phyloP scores from a whole-genome alignment of 2,888 invertebrate species.

The Caenorhabditis sinica region DNA sequence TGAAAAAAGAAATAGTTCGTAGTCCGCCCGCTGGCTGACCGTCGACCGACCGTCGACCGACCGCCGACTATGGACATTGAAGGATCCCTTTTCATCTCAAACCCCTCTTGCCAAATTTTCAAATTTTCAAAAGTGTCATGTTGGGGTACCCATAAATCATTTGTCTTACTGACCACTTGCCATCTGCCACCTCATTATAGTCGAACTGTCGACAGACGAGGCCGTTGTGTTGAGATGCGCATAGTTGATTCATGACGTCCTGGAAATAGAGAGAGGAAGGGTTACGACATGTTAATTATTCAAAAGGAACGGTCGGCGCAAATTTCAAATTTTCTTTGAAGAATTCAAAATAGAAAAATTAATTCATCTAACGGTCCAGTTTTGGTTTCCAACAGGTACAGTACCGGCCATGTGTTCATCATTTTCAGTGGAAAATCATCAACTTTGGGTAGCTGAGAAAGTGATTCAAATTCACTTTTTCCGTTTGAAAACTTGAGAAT shows the following conservation, averaged over 20 bases:
- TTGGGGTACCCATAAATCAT: not conserved
- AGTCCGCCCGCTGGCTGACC: too few species aligned
- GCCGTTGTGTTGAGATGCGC: slow-evolving; percentile 74
- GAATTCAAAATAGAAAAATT: slow-evolving; percentile 9
- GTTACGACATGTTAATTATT: slow-evolving; percentile 37
- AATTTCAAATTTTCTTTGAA: slow-evolving; percentile 5
- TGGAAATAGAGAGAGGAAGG: slow-evolving; percentile 37
- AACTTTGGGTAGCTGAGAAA: too few species aligned
- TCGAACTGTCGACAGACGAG: slow-evolving; percentile 79
- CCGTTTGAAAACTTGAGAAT: too few species aligned
- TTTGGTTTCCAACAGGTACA: too few species aligned
- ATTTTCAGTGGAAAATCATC: too few species aligned
- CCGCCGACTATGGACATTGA: too few species aligned
- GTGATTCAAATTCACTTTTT: too few species aligned
- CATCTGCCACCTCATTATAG: slow-evolving; percentile 80
- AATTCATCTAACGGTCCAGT: too few species aligned
- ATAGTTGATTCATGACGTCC: slow-evolving; percentile 80
- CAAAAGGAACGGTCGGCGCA: not conserved
- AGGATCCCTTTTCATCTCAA: too few species aligned
- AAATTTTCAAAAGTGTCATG: not conserved
- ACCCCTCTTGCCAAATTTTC: not conserved
- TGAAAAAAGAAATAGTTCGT: not conserved
- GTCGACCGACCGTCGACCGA: too few species aligned
- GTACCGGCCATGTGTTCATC: too few species aligned
- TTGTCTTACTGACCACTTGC: slow-evolving; percentile 75